Evolutionary conservation across 2,888 invertebrate genomes (phyloP).

Genomic region (Yponomeuta malinellus): DNA sequence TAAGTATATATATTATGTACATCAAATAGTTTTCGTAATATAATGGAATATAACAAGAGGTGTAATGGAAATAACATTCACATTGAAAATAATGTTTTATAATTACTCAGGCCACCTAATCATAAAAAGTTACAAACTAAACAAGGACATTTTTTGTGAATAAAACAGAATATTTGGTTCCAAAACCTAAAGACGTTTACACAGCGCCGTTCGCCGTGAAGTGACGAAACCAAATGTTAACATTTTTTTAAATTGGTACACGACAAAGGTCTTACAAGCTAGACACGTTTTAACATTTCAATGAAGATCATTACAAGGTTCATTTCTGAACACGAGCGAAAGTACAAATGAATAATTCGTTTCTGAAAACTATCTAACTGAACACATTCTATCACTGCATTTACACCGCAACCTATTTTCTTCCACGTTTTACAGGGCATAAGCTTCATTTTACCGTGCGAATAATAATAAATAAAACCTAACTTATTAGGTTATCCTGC

Average conservation of each 20-base stretch:
- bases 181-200: background rate
- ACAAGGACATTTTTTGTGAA: constrained; percentile 14
- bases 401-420: background rate
- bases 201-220: too few relatives aligned
- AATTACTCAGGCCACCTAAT: constrained; percentile 14
- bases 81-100: constrained; percentile 18
- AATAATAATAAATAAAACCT: background rate
- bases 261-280: too few relatives aligned
- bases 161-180: background rate
- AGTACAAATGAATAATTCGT: background rate
- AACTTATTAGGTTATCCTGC: too few relatives aligned
- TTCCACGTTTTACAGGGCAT: background rate
- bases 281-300: too few relatives aligned
- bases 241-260: too few relatives aligned
- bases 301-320: too few relatives aligned
- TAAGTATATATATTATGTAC: constrained; percentile 7
- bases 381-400: constrained; percentile 1
- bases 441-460: background rate
- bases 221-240: too few relatives aligned
- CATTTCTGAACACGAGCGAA: background rate
- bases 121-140: constrained; percentile 13
- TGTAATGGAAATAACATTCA: constrained; percentile 31
- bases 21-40: background rate
- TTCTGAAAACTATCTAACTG: constrained; percentile 2
- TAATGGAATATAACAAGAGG: constrained; percentile 19